These are phyloP conservation scores for Synanthedon formicaeformis DNA, from an alignment of 2,888 invertebrate species.

Conservation along the genomic window DNA sequence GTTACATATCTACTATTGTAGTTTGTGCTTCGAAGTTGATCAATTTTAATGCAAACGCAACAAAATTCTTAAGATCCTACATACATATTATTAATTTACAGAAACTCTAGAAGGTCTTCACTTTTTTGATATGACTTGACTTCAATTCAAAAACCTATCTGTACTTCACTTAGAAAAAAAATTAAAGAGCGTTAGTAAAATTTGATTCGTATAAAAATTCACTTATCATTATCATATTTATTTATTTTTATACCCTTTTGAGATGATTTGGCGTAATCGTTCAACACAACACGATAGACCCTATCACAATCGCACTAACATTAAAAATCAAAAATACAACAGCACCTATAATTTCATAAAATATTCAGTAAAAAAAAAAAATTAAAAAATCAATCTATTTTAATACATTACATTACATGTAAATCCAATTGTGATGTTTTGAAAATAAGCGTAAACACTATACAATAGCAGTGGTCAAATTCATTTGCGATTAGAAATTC, in stretches of 20 bases:
- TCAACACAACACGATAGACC: constrained; percentile 39
- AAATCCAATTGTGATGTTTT: constrained; percentile 33
- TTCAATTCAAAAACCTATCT: constrained; percentile 49
- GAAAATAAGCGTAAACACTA: constrained; percentile 40
- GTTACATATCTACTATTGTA: background rate
- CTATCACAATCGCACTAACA: constrained; percentile 55
- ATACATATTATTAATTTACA: constrained; percentile 40
- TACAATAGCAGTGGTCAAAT: constrained; percentile 39
- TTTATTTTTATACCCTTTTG: constrained; percentile 62
- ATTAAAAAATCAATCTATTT: constrained; percentile 33
- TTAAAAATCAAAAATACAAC: constrained; percentile 61
- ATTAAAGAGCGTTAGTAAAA: constrained; percentile 57
- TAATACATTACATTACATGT: constrained; percentile 42
- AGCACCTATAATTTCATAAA: constrained; percentile 61
- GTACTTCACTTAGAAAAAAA: constrained; percentile 53
- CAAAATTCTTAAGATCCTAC: constrained; percentile 32
- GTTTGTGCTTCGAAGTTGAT: background rate
- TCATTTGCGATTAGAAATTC: constrained; percentile 11
- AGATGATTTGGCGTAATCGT: constrained; percentile 61
- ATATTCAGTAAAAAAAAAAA: constrained; percentile 45
- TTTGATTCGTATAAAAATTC: constrained; percentile 61
- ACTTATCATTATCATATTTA: constrained; percentile 63
- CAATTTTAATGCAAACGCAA: constrained; percentile 16
- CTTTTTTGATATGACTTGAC: constrained; percentile 51
- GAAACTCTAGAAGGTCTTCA: constrained; percentile 37